Conservation (phyloP, 1,140 invertebrate species). For the Ganaspis sp. region DNA sequence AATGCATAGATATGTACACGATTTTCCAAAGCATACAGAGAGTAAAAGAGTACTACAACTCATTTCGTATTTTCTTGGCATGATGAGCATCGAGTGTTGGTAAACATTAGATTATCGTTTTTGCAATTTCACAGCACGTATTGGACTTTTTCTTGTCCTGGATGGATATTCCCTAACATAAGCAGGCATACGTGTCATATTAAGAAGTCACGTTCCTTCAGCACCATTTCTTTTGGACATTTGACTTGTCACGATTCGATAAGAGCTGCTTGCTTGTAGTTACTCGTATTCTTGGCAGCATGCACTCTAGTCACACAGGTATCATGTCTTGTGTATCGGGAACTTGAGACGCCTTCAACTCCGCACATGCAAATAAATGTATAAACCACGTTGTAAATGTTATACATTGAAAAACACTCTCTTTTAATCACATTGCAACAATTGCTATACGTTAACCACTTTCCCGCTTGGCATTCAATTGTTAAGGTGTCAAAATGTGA, state of each 20-base stretch:
- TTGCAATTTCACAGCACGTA: slow-evolving; percentile 5
- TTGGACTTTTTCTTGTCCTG: not conserved
- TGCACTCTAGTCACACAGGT: slow-evolving; percentile 43
- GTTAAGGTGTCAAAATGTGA: not conserved
- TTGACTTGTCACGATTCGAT: slow-evolving; percentile 53
- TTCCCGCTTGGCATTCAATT: not conserved
- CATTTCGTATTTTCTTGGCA: no score
- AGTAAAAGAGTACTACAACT: no score
- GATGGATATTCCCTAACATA: not conserved
- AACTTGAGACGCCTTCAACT: slow-evolving; percentile 32
- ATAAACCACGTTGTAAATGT: slow-evolving; percentile 39
- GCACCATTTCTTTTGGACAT: slow-evolving; percentile 43
- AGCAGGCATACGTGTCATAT: slow-evolving; percentile 4
- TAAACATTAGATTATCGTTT: not conserved
- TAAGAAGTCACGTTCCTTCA: slow-evolving; percentile 29
- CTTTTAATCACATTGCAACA: not conserved
- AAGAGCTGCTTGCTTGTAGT: slow-evolving; percentile 22
- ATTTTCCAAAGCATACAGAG: no score
- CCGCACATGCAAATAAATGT: slow-evolving; percentile 47
- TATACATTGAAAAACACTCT: slow-evolving; percentile 36
- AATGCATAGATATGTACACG: no score
- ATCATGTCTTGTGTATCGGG: slow-evolving; percentile 5
- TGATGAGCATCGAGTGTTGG: no score
- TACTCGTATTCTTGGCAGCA: no score
- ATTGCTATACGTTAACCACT: not conserved